These are phyloP conservation scores for Scomberomorus guttatus DNA, from an alignment of 2,797 vertebrate species.

Conservation along the genomic window DNA sequence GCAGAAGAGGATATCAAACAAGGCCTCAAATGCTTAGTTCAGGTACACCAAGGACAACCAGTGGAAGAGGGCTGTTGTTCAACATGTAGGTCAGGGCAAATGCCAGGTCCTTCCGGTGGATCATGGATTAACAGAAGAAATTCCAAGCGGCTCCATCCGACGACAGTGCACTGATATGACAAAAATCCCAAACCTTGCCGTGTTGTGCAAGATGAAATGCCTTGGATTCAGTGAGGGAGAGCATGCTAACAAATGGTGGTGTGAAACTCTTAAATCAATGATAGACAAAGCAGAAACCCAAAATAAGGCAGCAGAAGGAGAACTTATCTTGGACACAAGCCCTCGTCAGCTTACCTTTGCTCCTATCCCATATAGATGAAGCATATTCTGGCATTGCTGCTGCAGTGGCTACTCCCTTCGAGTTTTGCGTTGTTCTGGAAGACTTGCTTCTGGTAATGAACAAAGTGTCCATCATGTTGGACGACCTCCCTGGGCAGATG, in stretches of 20 bases:
- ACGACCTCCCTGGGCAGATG: constrained; percentile 79
- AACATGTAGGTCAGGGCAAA: constrained; percentile 59
- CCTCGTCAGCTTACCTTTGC: constrained; percentile 70
- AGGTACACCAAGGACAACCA: constrained; percentile 67
- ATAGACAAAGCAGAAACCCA: constrained; percentile 40
- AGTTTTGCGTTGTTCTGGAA: constrained; percentile 88
- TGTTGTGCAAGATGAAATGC: constrained; percentile 83
- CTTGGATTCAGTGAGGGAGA: constrained; percentile 57
- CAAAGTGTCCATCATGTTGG: constrained; percentile 81
- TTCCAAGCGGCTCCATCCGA: constrained; percentile 72
- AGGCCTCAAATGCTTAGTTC: constrained; percentile 83
- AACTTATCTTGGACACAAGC: neutral
- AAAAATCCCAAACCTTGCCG: constrained; percentile 79
- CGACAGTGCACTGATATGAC: constrained; percentile 56
- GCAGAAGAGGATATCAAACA: constrained; percentile 72
- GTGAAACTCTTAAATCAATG: constrained; percentile 64
- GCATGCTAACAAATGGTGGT: constrained; percentile 38
- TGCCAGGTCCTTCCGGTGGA: constrained; percentile 85
- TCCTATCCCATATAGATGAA: constrained; percentile 72
- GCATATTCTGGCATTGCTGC: constrained; percentile 83
- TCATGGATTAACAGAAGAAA: constrained; percentile 75
- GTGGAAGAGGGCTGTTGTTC: constrained; percentile 84
- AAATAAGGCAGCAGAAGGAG: neutral
- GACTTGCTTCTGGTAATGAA: constrained; percentile 80
- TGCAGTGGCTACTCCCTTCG: constrained; percentile 83